These are phyloP conservation scores for Polypedilum vanderplanki DNA, from an alignment of 1,140 invertebrate genomes.

Conservation along the genomic window DNA sequence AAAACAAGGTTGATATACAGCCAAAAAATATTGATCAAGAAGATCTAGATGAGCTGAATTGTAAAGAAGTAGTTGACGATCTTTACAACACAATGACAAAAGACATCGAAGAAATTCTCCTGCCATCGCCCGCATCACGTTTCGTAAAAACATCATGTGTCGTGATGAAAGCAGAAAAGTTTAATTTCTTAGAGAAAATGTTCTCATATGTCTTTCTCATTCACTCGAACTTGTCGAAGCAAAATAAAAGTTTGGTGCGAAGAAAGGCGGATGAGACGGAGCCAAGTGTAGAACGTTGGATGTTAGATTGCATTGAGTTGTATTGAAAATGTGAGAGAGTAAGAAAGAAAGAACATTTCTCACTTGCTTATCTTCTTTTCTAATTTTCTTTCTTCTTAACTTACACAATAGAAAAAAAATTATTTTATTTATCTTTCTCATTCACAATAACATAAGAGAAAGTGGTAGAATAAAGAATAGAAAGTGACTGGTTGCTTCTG, in stretches of 20 bases:
- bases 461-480: too few relatives aligned
- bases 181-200: slow-evolving; percentile 24
- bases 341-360: too few relatives aligned
- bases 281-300: neutral
- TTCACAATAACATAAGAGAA: too few relatives aligned
- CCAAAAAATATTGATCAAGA: slow-evolving; percentile 8
- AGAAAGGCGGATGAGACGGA: neutral
- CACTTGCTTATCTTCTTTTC: too few relatives aligned
- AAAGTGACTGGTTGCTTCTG: too few relatives aligned
- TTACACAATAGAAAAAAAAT: too few relatives aligned
- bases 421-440: too few relatives aligned
- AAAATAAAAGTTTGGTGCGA: slow-evolving; percentile 21
- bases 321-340: neutral
- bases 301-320: neutral
- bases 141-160: neutral
- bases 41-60: slow-evolving; percentile 12
- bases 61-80: slow-evolving; percentile 4
- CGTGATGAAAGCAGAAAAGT: neutral
- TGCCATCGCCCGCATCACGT: neutral
- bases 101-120: slow-evolving; percentile 15
- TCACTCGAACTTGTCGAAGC: neutral
- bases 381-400: too few relatives aligned
- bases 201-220: slow-evolving; percentile 18
- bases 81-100: slow-evolving; percentile 5
- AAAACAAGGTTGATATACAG: neutral